Percentiles rank a stretch among this genome's conserved stretches.
These are phyloP conservation scores for Molossus alvarezi DNA, from an alignment of 2,797 vertebrate genomes.

Conservation along the genomic window DNA sequence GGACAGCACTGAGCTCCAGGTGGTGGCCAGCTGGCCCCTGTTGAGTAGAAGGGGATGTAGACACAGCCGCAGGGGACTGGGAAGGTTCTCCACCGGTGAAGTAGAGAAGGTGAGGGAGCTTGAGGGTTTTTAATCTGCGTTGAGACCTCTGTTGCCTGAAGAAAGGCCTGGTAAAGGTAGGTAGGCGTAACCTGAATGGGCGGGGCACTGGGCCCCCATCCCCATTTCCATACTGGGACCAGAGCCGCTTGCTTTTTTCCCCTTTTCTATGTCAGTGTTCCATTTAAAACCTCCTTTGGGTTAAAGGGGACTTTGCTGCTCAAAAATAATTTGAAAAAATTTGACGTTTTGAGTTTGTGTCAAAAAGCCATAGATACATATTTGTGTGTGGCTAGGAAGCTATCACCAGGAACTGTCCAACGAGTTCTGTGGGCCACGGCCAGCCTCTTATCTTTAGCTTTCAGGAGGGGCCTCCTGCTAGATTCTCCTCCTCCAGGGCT, in stretches of 20 bases:
- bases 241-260: neutral
- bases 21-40: neutral
- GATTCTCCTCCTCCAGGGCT: constrained; percentile 85
- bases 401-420: constrained; percentile 84
- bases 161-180: neutral
- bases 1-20: neutral
- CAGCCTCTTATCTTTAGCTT: constrained; percentile 88
- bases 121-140: neutral
- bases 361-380: constrained; percentile 36
- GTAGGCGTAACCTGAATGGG: neutral
- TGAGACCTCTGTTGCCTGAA: neutral
- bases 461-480: constrained; percentile 88
- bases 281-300: constrained; percentile 61
- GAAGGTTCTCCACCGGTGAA: neutral
- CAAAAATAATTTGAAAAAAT: constrained; percentile 65
- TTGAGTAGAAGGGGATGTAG: neutral
- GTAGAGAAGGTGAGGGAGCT: neutral
- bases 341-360: constrained; percentile 64
- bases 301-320: constrained; percentile 67
- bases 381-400: constrained; percentile 82
- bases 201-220: neutral
- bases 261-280: neutral
- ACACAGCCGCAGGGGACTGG: neutral
- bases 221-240: neutral
- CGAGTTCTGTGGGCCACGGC: constrained; percentile 87